A percentile compares a stretch with the other conserved stretches of the same genome.
These are phyloP conservation scores for Athripsodes cinereus DNA, from an alignment of 2,888 invertebrate species.

Conservation along the genomic window DNA sequence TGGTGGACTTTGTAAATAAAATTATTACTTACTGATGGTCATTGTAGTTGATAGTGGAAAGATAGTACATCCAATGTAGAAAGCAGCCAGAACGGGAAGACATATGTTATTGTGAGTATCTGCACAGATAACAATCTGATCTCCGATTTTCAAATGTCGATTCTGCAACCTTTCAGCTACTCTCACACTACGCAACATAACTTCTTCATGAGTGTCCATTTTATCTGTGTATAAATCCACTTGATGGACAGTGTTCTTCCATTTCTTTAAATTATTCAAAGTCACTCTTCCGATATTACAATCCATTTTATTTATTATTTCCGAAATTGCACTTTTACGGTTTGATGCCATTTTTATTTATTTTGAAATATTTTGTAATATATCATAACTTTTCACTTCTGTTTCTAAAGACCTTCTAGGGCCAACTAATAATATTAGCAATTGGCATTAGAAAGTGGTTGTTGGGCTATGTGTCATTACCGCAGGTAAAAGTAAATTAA, in stretches of 20 bases:
- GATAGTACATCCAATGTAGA: conserved; percentile 37
- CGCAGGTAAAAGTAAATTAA: no score
- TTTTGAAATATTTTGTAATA: no score
- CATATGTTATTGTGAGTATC: conserved; percentile 41
- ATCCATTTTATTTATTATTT: no score
- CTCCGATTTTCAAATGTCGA: conserved; percentile 38
- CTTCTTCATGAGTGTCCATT: conserved; percentile 35
- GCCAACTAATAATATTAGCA: no score
- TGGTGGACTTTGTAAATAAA: neutral
- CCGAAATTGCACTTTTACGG: no score
- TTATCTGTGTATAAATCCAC: conserved; percentile 27
- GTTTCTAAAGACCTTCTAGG: no score
- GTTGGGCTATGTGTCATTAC: no score
- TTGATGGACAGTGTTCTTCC: neutral
- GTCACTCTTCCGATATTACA: neutral
- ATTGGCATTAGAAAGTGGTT: no score
- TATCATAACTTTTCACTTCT: no score
- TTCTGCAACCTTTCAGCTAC: conserved; percentile 40
- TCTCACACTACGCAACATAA: conserved; percentile 37
- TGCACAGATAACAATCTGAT: conserved; percentile 43
- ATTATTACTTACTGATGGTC: conserved; percentile 22
- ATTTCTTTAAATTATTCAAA: conserved; percentile 6
- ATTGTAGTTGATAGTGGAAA: conserved; percentile 31
- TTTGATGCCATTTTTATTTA: no score
- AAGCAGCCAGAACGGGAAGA: conserved; percentile 43